These are phyloP conservation scores for Lagenorhynchus albirostris DNA, from an alignment of 2,113 vertebrate species.

Conservation along the genomic window DNA sequence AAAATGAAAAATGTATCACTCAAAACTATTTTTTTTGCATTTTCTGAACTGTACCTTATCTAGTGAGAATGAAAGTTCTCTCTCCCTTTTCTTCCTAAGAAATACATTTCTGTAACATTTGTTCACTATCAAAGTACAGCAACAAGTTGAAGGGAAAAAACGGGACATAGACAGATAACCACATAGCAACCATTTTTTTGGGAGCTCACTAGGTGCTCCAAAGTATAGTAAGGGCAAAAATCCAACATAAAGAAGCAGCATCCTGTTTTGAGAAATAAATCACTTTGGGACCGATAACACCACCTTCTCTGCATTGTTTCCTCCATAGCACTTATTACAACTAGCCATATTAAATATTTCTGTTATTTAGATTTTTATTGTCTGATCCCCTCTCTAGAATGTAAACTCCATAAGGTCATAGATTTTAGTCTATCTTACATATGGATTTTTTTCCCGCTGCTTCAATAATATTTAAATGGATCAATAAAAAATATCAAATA, in stretches of 20 bases:
- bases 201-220: neutral
- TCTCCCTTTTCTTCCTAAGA: neutral
- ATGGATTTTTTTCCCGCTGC: neutral
- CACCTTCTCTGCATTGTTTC: neutral
- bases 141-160: neutral
- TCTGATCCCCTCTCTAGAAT: neutral
- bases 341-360: neutral
- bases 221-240: neutral
- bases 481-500: neutral
- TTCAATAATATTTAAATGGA: neutral
- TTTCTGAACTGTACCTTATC: conserved; percentile 46
- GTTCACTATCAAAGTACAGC: conserved; percentile 33
- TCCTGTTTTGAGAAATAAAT: neutral
- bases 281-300: neutral
- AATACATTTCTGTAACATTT: conserved; percentile 31
- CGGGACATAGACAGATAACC: neutral
- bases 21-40: conserved; percentile 43
- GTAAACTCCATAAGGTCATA: neutral
- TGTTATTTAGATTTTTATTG: neutral
- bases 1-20: conserved; percentile 69
- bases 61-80: conserved; percentile 48
- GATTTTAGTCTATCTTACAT: neutral
- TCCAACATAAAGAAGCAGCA: rapidly evolving
- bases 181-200: neutral
- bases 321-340: neutral